Percentiles rank a stretch among this genome's conserved stretches.
Conservation (phyloP, 2,888 invertebrate genomes). For the Leucania comma region DNA sequence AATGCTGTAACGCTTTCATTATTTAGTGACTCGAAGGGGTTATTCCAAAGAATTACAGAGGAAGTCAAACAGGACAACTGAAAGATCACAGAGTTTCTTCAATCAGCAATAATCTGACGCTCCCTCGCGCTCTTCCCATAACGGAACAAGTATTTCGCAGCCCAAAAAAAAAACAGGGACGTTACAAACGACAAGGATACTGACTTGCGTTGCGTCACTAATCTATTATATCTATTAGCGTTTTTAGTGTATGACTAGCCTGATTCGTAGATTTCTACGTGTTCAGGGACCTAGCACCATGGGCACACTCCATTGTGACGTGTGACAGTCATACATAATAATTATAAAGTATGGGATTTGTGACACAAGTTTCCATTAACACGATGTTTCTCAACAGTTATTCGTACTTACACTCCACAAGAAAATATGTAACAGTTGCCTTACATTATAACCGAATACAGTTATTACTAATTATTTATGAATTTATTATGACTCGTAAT, state of each 20-base stretch:
- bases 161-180: not conserved
- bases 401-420: slow-evolving; percentile 32
- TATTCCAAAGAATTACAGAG: no score
- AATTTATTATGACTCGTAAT: slow-evolving; percentile 56
- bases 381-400: slow-evolving; percentile 4
- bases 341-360: not conserved
- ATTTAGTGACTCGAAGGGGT: no score
- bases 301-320: not conserved
- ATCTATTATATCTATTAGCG: not conserved
- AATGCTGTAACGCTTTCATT: no score
- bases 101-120: no score
- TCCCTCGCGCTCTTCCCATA: no score
- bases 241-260: not conserved
- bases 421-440: slow-evolving; percentile 46
- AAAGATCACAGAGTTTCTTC: no score
- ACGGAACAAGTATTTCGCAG: no score
- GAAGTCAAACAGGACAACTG: no score
- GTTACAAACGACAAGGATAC: not conserved
- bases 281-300: not conserved
- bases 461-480: slow-evolving; percentile 57
- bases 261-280: not conserved
- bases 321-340: not conserved
- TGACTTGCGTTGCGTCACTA: not conserved
- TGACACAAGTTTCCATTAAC: not conserved
- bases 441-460: slow-evolving; percentile 60